These are phyloP conservation scores for Urocitellus parryii DNA, from an alignment of 2,113 vertebrate genomes.

Conservation along the genomic window DNA sequence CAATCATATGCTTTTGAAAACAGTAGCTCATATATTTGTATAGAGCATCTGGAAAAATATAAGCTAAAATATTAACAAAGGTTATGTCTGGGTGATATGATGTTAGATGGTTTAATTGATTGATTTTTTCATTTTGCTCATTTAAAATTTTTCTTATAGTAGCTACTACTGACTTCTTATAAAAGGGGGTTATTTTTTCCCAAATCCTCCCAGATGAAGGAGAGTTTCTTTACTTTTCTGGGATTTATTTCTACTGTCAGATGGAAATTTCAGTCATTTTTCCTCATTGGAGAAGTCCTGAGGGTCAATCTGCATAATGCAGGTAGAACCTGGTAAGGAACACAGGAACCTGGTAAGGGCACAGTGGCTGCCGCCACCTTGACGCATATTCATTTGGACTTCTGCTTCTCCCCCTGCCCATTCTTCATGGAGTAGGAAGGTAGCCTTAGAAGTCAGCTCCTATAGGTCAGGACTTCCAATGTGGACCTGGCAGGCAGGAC, in stretches of 20 bases:
- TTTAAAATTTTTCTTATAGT: neutral
- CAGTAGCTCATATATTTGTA: neutral
- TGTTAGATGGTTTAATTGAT: neutral
- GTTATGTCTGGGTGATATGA: neutral
- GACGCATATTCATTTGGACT: neutral
- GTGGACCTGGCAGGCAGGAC: neutral
- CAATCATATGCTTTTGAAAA: neutral
- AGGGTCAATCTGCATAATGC: neutral
- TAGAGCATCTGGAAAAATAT: neutral
- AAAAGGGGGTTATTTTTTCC: neutral
- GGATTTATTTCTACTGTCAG: neutral
- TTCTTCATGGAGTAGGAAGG: neutral
- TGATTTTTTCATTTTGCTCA: constrained; percentile 8
- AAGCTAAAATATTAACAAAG: neutral
- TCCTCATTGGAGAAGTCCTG: neutral
- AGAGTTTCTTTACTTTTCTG: constrained; percentile 7
- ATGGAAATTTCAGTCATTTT: neutral
- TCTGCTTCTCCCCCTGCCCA: neutral
- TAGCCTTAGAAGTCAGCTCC: neutral
- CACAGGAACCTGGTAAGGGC: neutral
- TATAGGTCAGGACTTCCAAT: neutral
- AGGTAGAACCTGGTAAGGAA: too few relatives aligned
- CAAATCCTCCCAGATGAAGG: neutral
- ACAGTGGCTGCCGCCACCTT: neutral
- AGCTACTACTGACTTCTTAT: neutral